Conservation (phyloP, 2,797 vertebrate species). For the Aotus griseimembra region DNA sequence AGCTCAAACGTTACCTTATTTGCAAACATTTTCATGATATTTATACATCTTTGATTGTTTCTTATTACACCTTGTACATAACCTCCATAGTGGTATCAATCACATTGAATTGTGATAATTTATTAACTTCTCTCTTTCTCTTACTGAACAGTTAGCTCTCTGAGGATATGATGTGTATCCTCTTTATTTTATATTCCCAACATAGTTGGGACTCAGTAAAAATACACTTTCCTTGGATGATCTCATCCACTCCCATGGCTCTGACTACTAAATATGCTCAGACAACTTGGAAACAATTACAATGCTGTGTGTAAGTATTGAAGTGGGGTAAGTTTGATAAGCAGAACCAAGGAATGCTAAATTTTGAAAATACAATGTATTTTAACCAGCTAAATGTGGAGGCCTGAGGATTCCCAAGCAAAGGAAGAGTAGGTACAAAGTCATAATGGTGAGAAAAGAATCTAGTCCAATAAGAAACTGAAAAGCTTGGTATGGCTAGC, state of each 20-base stretch:
- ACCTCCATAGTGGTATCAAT: neutral
- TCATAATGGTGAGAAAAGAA: neutral
- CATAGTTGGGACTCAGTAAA: neutral
- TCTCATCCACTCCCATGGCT: neutral
- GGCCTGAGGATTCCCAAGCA: neutral
- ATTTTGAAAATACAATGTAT: conserved; percentile 14
- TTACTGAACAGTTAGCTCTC: neutral
- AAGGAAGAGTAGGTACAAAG: neutral
- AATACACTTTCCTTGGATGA: neutral
- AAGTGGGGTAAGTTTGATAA: neutral
- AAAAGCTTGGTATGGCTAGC: neutral
- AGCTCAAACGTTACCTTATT: neutral
- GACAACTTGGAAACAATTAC: neutral
- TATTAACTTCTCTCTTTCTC: neutral
- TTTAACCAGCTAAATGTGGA: neutral
- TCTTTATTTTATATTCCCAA: neutral
- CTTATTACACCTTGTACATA: neutral
- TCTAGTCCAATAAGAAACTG: neutral
- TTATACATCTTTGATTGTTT: neutral
- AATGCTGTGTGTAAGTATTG: neutral
- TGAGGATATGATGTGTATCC: neutral
- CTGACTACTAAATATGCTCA: neutral
- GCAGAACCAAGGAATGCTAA: neutral
- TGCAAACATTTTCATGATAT: neutral
- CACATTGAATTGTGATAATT: neutral